Evolutionary conservation across 2,888 invertebrate species (phyloP).

Genomic region (Trypoxylon attenuatum): DNA sequence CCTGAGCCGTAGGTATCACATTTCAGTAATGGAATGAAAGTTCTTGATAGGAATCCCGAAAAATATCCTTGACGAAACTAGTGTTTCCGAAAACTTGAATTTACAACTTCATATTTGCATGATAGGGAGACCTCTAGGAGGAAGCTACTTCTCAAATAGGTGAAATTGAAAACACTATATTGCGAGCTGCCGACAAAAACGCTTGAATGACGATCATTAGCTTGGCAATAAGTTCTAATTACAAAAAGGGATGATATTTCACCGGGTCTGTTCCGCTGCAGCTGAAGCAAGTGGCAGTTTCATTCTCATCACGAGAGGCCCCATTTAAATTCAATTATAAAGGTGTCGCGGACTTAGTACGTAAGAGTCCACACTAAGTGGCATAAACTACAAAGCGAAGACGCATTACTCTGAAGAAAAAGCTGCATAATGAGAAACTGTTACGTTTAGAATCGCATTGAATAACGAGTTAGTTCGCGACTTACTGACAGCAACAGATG

Average conservation of each 20-base stretch:
- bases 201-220: not conserved
- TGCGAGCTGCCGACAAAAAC: too few species aligned
- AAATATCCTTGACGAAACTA: too few species aligned
- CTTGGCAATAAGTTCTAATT: conserved; percentile 1
- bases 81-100: too few species aligned
- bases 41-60: too few species aligned
- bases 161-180: too few species aligned
- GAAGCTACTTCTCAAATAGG: too few species aligned
- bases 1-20: too few species aligned
- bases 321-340: conserved; percentile 49
- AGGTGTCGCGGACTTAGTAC: conserved; percentile 32
- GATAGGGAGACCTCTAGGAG: too few species aligned
- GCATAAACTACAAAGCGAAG: conserved; percentile 43
- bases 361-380: conserved; percentile 46
- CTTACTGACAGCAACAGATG: conserved; percentile 55
- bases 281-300: conserved; percentile 12
- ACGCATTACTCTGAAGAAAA: conserved; percentile 30
- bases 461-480: conserved; percentile 41
- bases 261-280: conserved; percentile 1
- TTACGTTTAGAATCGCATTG: conserved; percentile 44
- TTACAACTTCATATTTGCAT: too few species aligned
- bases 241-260: not conserved
- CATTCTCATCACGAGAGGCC: not conserved
- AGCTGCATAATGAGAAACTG: conserved; percentile 48
- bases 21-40: too few species aligned